Evolutionary conservation across 2,113 vertebrate species (phyloP).

Genomic region (Mormyrus iriodes): DNA sequence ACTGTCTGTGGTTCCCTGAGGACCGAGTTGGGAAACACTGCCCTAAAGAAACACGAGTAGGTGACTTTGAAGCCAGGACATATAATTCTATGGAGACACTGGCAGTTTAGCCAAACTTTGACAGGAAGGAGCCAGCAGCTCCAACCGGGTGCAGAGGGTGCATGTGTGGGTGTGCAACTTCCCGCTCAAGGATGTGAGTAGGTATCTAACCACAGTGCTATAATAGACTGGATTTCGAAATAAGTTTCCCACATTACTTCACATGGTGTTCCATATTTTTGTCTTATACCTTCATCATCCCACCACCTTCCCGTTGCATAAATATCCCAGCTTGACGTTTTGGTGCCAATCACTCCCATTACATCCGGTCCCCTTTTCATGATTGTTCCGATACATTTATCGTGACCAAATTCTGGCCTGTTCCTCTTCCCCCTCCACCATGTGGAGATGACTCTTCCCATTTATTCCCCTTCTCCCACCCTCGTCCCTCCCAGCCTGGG

Average conservation of each 20-base stretch:
- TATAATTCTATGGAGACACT: background rate
- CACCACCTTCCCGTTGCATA: background rate
- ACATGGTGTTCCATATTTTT: background rate
- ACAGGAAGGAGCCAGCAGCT: background rate
- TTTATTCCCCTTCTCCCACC: background rate
- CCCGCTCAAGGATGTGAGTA: background rate
- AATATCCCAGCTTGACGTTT: background rate
- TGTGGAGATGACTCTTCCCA: background rate
- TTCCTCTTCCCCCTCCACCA: background rate
- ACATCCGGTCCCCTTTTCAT: background rate
- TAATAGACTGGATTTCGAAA: background rate
- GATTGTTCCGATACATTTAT: background rate
- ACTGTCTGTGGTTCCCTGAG: background rate
- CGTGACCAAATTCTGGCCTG: background rate
- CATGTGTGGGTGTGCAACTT: background rate
- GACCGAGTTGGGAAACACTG: background rate
- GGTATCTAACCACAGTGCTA: slow-evolving; percentile 5
- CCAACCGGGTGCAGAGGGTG: background rate
- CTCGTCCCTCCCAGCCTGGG: background rate
- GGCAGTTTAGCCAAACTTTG: background rate
- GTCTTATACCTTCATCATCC: background rate
- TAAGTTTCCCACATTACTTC: background rate
- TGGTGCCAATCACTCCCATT: background rate
- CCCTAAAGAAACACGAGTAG: background rate
- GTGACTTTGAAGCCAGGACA: background rate